Percentiles rank a stretch among this genome's conserved stretches.
These are phyloP conservation scores for Furnarius figulus DNA, from an alignment of 2,113 vertebrate genomes.

Conservation along the genomic window DNA sequence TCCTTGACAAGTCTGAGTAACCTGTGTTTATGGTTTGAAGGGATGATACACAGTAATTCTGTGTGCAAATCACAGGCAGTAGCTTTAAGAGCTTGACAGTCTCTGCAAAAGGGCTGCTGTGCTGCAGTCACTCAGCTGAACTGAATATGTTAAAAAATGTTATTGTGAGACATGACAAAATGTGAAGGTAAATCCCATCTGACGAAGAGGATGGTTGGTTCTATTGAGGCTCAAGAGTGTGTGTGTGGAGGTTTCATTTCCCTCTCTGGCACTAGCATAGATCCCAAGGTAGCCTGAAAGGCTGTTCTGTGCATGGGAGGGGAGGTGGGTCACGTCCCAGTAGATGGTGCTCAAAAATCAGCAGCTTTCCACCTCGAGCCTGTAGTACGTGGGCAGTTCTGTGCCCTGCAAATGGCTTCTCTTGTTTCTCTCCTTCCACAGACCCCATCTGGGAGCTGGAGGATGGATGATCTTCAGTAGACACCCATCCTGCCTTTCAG, in stretches of 20 bases:
- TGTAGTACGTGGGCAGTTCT: neutral
- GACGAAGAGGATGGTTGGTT: neutral
- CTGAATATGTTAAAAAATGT: neutral
- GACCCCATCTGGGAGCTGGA: neutral
- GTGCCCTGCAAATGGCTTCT: neutral
- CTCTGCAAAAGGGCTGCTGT: neutral
- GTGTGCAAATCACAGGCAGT: neutral
- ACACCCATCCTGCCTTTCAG: neutral
- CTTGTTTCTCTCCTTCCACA: neutral
- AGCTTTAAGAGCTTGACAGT: neutral
- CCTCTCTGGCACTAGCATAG: neutral
- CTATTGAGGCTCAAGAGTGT: neutral
- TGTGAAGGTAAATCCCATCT: neutral
- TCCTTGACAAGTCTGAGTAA: neutral
- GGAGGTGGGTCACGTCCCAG: neutral
- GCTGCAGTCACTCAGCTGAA: neutral
- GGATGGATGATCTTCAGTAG: neutral
- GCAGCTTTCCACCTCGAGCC: neutral
- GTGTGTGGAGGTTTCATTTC: neutral
- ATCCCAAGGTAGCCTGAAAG: neutral
- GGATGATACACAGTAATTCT: neutral
- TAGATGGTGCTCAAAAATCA: neutral
- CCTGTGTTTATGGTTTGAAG: neutral
- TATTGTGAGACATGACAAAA: neutral
- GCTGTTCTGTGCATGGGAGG: rapidly evolving